These are phyloP conservation scores for Scatophagus argus DNA, from an alignment of 2,113 vertebrate species.

Conservation along the genomic window DNA sequence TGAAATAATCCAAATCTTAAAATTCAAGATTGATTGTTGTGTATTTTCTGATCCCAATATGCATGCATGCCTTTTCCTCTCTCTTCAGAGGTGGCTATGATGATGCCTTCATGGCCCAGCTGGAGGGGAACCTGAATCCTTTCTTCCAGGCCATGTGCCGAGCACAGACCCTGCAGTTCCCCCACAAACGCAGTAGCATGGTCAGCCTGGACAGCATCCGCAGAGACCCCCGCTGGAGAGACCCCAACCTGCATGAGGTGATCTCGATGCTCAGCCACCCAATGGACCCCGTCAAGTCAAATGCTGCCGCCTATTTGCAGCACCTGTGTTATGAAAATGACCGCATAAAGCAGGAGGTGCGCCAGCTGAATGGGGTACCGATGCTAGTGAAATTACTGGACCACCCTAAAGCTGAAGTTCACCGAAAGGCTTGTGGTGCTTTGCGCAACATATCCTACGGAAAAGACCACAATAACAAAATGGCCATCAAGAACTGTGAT, in stretches of 20 bases:
- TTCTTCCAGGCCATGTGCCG: slow-evolving; percentile 89
- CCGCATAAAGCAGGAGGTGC: slow-evolving; percentile 93
- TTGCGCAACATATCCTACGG: slow-evolving; percentile 96
- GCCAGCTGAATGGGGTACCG: slow-evolving; percentile 93
- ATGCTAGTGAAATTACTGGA: slow-evolving; percentile 92
- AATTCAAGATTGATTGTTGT: background rate
- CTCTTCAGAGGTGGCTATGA: slow-evolving; percentile 87
- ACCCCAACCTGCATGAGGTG: slow-evolving; percentile 94
- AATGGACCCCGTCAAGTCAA: slow-evolving; percentile 96
- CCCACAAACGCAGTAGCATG: slow-evolving; percentile 94
- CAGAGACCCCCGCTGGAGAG: slow-evolving; percentile 95
- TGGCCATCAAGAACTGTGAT: slow-evolving; percentile 94
- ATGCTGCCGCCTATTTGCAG: slow-evolving; percentile 95
- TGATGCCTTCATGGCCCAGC: slow-evolving; percentile 88
- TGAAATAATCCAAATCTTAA: background rate
- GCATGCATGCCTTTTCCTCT: background rate
- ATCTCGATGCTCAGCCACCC: slow-evolving; percentile 96
- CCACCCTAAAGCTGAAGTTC: slow-evolving; percentile 92
- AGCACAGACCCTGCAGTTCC: slow-evolving; percentile 89
- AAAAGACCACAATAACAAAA: slow-evolving; percentile 95
- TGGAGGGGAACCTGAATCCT: slow-evolving; percentile 88
- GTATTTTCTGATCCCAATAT: background rate
- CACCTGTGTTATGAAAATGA: slow-evolving; percentile 98
- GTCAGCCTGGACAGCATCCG: slow-evolving; percentile 94
- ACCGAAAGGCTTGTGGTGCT: slow-evolving; percentile 95